Evolutionary conservation across 2,888 invertebrate species (phyloP), one percentile per base, ranked within the genome.

Genomic region (Hipparchia sbordonii): DNA sequence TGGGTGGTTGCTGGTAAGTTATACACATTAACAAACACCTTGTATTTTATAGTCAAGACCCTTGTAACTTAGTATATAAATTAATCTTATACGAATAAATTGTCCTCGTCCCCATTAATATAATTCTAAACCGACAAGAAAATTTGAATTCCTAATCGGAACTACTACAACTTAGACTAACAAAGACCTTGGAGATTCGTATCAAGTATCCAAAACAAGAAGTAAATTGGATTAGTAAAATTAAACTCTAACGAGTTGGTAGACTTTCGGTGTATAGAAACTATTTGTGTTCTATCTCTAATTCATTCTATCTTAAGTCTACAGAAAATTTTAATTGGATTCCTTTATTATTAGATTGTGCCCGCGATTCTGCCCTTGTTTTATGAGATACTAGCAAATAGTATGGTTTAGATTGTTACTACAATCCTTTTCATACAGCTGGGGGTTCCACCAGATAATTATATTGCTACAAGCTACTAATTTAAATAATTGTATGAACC

Each of bases 221-320:
- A 2, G 7, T 13, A 56, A 13, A 56, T 6, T 56, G 56, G 13
- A 56, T 56, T n/a, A 56, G 13, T 13, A 13, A 56, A n/a, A 56
- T 13, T n/a, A 56, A 13, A 56, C 56, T 56, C 5, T 56, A 56
- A 13, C 2, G 56, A 56, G 56, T 7, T 4, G 39, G 39, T 39
- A 56, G 56, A 13, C n/a, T 54, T 54, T n/a, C 12, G 6, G 1
- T n/a, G n/a, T 54, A 54, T 7, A 56, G 56, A 56, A 56, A 56
- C 56, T 56, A 56, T n/a, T n/a, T n/a, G 6, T 56, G 13, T 33
- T 60, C 10, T 33, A 39, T 39, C 12, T 60, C 33, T 60, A 60
- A 60, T 39, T 60, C 39, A 60, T 60, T 60, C 33, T 60, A 39
- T 60, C 60, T 39, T 60, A 2, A 39, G 39, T 9, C 60, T 60